Evolutionary conservation across 2,113 vertebrate species (phyloP).

Genomic region (Elgaria multicarinata): DNA sequence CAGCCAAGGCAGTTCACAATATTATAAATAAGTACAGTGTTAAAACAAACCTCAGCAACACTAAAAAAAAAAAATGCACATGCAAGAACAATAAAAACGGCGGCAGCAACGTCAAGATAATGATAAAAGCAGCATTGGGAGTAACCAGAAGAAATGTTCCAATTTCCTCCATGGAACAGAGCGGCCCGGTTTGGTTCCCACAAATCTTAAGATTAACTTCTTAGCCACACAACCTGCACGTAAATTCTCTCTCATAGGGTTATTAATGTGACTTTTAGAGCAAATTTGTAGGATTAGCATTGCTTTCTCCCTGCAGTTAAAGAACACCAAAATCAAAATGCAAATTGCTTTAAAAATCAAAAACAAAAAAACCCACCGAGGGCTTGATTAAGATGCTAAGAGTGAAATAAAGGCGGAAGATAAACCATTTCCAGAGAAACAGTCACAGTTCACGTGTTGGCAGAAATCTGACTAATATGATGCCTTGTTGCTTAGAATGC

Average conservation of each 20-base stretch:
- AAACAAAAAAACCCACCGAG: neutral
- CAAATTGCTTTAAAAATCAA: conserved; percentile 32
- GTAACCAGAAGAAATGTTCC: neutral
- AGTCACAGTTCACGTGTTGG: conserved; percentile 19
- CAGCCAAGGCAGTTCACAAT: too few species aligned
- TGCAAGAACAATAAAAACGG: neutral
- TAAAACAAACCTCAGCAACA: neutral
- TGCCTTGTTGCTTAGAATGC: conserved; percentile 30
- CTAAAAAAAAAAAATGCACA: neutral
- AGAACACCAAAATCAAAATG: neutral
- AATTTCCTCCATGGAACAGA: neutral
- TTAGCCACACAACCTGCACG: conserved; percentile 18
- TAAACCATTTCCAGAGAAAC: conserved; percentile 37
- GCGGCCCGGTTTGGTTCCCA: neutral
- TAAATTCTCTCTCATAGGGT: conserved; percentile 12
- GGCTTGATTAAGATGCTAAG: conserved; percentile 19
- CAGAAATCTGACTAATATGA: conserved; percentile 42
- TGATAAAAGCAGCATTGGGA: neutral
- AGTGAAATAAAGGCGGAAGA: conserved; percentile 33
- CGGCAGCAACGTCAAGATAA: neutral
- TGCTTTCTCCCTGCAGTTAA: neutral
- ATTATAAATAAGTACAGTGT: neutral
- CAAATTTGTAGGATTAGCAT: conserved; percentile 16
- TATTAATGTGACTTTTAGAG: conserved; percentile 12
- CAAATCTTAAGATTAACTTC: neutral